These are phyloP conservation scores for Bergia sp. DNA, from an alignment of 92 coral and sea anemone species.

Conservation along the genomic window DNA sequence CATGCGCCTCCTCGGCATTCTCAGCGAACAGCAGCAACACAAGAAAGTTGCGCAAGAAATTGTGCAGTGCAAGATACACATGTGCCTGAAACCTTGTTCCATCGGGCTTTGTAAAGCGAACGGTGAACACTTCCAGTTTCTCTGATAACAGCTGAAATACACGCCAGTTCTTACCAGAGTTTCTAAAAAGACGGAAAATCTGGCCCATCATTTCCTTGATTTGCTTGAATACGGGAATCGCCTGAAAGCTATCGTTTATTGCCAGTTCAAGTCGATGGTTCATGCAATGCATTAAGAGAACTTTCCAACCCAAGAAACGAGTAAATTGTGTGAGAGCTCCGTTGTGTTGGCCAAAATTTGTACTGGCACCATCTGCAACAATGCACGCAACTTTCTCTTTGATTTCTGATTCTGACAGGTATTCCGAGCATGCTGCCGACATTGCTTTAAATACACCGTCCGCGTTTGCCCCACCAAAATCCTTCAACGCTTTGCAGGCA, in stretches of 20 bases:
- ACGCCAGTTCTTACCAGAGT: conserved; percentile 38
- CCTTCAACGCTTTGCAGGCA: conserved; percentile 42
- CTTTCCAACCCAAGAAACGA: conserved; percentile 46
- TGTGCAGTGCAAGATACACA: conserved; percentile 37
- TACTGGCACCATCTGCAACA: conserved; percentile 43
- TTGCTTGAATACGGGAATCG: conserved; percentile 36
- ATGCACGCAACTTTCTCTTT: conserved; percentile 40
- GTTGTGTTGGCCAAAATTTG: conserved; percentile 43
- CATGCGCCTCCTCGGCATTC: conserved; percentile 38
- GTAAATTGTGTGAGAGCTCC: conserved; percentile 46
- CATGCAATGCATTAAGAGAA: conserved; percentile 42
- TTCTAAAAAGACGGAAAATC: conserved; percentile 31
- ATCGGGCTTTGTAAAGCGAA: conserved; percentile 41
- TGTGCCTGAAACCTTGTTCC: conserved; percentile 40
- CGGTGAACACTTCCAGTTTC: conserved; percentile 42
- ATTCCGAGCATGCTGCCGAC: conserved; percentile 42
- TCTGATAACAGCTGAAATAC: conserved; percentile 43
- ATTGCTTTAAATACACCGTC: conserved; percentile 40
- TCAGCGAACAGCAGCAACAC: conserved; percentile 36
- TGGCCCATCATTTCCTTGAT: conserved; percentile 43
- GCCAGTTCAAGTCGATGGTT: conserved; percentile 35
- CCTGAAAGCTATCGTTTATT: conserved; percentile 42
- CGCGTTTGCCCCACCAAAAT: conserved; percentile 43
- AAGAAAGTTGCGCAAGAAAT: conserved; percentile 40
- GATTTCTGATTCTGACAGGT: conserved; percentile 44